Evolutionary conservation across 2,888 invertebrate genomes (phyloP), one percentile per base, ranked within the genome.

Genomic region (Scaptomyza caliginosa): DNA sequence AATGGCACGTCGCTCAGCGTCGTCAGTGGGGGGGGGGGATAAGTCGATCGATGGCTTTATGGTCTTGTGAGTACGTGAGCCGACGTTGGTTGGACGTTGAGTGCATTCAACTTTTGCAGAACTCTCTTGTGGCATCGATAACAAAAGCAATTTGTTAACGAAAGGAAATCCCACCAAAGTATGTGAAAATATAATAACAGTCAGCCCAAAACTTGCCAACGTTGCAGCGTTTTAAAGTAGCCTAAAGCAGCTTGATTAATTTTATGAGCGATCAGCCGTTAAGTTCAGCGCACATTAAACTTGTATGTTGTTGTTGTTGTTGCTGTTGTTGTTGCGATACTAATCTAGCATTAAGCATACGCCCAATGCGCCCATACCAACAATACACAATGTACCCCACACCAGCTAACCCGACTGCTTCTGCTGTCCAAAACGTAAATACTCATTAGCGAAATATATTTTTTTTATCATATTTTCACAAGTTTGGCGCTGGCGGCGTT

Each of bases 201-300:
- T 50, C 77, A 67, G 66, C 63, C 26, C 46, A 66, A 70, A 64
- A 56, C 57, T 59, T 63, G 59, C 21, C 10, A 46, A 46, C 45
- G 46, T 39, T 69, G 65, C 69, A 65, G 66, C 58, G 72, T 83
- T 75, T 16, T 83, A 72, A 81, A 84, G 86, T 84, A 82, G 86
- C 89, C 86, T 86, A 81, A 88, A 88, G 88, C 86, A 89, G 89
- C 89, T 89, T 90, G 90, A 90, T 90, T 90, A 90, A 90, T 89
- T 88, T 88, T 90, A 89, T 90, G 90, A 89, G 90, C 90, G 90
- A 90, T 90, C 90, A 90, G 90, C 90, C 91, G 90, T 90, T 90
- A 90, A 90, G 82, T 90, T 90, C 82, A 71, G 84, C 85, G 85
- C 82, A 86, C 86, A 86, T 72, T 68, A 76, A 86, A 77, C 45